Base-by-base conservation (phyloP, 1,140 invertebrate genomes). In the Geopemphigus sp. region DNA sequence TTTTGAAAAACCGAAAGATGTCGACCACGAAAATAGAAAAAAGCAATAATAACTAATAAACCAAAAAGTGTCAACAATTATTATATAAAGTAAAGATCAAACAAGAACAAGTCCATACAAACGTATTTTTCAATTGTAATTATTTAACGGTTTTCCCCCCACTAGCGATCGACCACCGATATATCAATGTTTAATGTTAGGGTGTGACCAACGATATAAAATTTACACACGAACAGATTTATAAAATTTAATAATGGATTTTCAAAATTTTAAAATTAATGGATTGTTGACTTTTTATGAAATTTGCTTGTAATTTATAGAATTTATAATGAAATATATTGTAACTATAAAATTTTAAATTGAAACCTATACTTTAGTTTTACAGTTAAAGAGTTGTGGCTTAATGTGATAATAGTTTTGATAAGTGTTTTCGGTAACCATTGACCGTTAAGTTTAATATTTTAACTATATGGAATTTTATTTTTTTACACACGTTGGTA, bases 141-240 rank as follows among this genome's bases (percentile, higher is more conserved):
- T 59, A 45, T 57, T 78, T 78, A 78, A 78, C 74, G 74, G 74
- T 12, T 78, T 63, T 78, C 63, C n/a, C 74, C 74, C 74, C 74
- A 61, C 74, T n/a, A 10, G 45, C 54, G 0, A 15, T 5, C 1
- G 14, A 12, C 14, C 8, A 1, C 10, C 45, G 22, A 3, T 14
- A 24, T 47, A 68, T 45, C 12, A 22, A 32, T 5, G 39, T 45
- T 12, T 0, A 12, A 11, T 50, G 47, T 47, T 10, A n/a, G 22
- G 29, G 50, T 29, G 68, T 72, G 68, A 54, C 68, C 68, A 72
- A 72, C 66, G n/a, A 19, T 72, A 29, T 53, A 12, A 26, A 14
- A 11, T 24, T 57, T 57, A 24, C 56, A 10, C 22, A 8, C 0
- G 0, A 24, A 24, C 56, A 50, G 8, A 8, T 39, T 39, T 39